Evolutionary conservation across 1,140 invertebrate genomes (phyloP).

Genomic region (Ladona fulva): DNA sequence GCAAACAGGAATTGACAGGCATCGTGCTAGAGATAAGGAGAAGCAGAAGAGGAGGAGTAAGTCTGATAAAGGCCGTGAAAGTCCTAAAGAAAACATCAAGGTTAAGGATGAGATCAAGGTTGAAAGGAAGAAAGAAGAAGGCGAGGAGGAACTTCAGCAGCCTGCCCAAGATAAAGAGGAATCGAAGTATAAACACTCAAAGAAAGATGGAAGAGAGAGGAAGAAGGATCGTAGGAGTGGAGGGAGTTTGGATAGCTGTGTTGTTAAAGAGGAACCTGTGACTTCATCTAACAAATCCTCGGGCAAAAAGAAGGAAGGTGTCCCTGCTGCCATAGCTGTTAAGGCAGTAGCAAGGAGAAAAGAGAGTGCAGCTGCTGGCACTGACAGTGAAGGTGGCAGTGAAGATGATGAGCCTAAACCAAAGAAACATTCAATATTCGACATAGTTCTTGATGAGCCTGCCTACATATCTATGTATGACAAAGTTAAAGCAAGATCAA

Average conservation of each 20-base stretch:
- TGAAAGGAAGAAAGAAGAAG: constrained; percentile 20
- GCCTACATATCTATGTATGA: constrained; percentile 97
- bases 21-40: background rate
- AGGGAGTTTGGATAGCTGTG: background rate
- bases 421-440: constrained; percentile 84
- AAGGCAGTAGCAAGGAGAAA: constrained; percentile 25
- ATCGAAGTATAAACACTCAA: constrained; percentile 25
- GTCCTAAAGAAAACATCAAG: constrained; percentile 34
- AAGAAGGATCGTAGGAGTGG: constrained; percentile 19
- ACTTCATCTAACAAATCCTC: background rate
- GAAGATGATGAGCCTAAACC: constrained; percentile 53
- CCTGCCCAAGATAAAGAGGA: constrained; percentile 23
- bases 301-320: constrained; percentile 13
- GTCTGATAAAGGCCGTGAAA: constrained; percentile 38
- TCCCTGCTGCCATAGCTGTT: background rate
- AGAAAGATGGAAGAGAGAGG: constrained; percentile 23
- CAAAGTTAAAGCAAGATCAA: constrained; percentile 91
- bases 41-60: constrained; percentile 38
- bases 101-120: constrained; percentile 15
- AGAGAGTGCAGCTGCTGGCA: constrained; percentile 24
- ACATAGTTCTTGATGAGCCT: constrained; percentile 80
- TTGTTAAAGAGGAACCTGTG: background rate
- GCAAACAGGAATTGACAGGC: background rate
- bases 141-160: constrained; percentile 14
- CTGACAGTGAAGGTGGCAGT: constrained; percentile 22